Percentiles rank a stretch among this genome's conserved stretches.
Conservation (phyloP, 2,797 vertebrate genomes). For the Eospalax fontanierii region DNA sequence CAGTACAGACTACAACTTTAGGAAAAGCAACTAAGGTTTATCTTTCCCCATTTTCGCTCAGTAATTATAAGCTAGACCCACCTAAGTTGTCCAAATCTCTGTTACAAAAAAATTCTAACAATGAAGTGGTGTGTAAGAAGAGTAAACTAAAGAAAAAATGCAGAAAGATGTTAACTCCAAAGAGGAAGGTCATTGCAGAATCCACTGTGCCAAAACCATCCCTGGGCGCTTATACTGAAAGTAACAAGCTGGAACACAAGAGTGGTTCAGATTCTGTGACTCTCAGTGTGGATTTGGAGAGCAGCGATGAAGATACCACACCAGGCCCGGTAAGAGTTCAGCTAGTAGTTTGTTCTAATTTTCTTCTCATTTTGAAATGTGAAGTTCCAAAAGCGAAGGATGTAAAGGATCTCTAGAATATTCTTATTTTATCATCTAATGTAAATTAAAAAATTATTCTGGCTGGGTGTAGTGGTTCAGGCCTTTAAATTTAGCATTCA, state of each 20-base stretch:
- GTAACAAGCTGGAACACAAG: background rate
- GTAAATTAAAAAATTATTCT: background rate
- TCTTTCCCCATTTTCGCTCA: constrained; percentile 76
- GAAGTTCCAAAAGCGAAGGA: constrained; percentile 46
- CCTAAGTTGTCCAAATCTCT: constrained; percentile 35
- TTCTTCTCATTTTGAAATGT: constrained; percentile 39
- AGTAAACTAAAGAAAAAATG: constrained; percentile 43
- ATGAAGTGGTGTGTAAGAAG: constrained; percentile 52
- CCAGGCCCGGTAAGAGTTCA: constrained; percentile 70
- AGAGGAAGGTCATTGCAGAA: constrained; percentile 63
- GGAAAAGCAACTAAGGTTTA: constrained; percentile 73
- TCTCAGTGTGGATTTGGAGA: constrained; percentile 46
- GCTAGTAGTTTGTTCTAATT: constrained; percentile 21
- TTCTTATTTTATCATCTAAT: constrained; percentile 48
- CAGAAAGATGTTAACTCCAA: constrained; percentile 34
- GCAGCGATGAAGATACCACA: constrained; percentile 69
- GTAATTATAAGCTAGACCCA: constrained; percentile 46
- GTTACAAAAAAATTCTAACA: constrained; percentile 65
- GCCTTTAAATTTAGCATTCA: too few relatives aligned
- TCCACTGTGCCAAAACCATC: constrained; percentile 49
- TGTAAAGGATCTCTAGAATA: background rate
- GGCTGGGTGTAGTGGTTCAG: too few relatives aligned
- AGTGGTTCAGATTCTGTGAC: background rate
- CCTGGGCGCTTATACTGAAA: background rate
- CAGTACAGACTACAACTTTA: background rate